Base-by-base conservation (phyloP, 2,888 invertebrate species). In the Cephus pygmeus region DNA sequence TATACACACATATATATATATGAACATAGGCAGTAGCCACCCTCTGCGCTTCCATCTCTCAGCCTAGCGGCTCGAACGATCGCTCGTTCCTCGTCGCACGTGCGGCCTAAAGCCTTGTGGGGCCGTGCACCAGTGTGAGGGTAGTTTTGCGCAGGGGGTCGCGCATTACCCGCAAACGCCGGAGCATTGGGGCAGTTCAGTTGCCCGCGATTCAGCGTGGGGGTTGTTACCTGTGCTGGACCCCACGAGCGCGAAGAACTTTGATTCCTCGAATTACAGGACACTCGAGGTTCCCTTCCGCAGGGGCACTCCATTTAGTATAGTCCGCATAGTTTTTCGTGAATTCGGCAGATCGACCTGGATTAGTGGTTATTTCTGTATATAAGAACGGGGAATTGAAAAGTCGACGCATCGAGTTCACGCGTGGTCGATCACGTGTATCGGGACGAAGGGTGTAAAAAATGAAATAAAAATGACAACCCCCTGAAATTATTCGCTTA, bases 121-220 rank as follows among this genome's bases (percentile, higher is more conserved):
- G 23, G 77, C 80, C 74, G 75, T 73, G 68, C 78, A 84, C 80
- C 35, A 81, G 84, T 56, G 80, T 81, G 82, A 81, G 83, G 86
- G 85, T 84, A 86, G 86, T 85, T 86, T 88, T 89, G 89, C 89
- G 90, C 89, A 89, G 87, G 88, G 89, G 89, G 87, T 88, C 87
- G 89, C 89, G 89, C 88, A 88, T 85, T 87, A 84, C 85, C 83
- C 80, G 78, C 78, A 80, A 80, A 76, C 77, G 81, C 79, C 69
- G 76, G 78, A 78, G 80, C 76, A 77, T 79, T 77, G 76, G 79
- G 78, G 77, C 79, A 69, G 71, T 83, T 89, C 89, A 90, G 90
- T 90, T 89, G 90, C 86, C 89, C 90, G 90, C 89, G 90, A 90
- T 89, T 90, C 89, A 88, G 87, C 90, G 89, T 86, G 88, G 88